Evolutionary conservation across 1,140 invertebrate genomes (phyloP).

Genomic region (Pteromalus puparum): DNA sequence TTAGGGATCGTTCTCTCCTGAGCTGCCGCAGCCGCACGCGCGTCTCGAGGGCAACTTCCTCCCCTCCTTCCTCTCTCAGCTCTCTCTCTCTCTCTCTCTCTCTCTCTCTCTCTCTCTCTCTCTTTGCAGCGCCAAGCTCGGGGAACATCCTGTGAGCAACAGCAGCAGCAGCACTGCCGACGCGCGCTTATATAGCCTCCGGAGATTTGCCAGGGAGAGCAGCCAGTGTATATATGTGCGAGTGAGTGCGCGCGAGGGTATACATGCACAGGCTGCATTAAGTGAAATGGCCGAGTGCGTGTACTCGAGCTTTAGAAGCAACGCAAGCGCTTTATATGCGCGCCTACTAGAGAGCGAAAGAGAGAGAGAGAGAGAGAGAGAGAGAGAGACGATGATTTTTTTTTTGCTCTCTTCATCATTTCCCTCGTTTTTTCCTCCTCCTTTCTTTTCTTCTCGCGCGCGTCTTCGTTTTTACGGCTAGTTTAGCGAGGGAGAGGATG

Average conservation of each 20-base stretch:
- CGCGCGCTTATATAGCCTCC: slow-evolving; percentile 17
- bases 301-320: slow-evolving; percentile 13
- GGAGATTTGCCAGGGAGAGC: neutral
- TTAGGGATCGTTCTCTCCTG: slow-evolving; percentile 48
- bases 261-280: slow-evolving; percentile 12
- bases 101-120: neutral
- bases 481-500: slow-evolving; percentile 11
- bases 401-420: slow-evolving; percentile 12
- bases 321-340: neutral
- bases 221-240: neutral
- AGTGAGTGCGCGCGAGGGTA: neutral
- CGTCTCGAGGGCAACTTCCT: slow-evolving; percentile 24
- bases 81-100: neutral
- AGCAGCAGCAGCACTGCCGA: neutral
- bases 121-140: neutral
- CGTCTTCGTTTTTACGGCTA: slow-evolving; percentile 2
- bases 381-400: neutral
- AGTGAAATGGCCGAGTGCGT: slow-evolving; percentile 20
- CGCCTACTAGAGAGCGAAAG: neutral
- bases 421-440: neutral
- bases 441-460: neutral
- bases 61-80: neutral
- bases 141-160: neutral
- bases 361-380: too few relatives aligned
- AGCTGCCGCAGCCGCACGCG: neutral